A percentile compares a stretch with the other conserved stretches of the same genome.
phyloP scores from a whole-genome alignment of 1,140 invertebrate genomes.

The Ridgeia piscesae region DNA sequence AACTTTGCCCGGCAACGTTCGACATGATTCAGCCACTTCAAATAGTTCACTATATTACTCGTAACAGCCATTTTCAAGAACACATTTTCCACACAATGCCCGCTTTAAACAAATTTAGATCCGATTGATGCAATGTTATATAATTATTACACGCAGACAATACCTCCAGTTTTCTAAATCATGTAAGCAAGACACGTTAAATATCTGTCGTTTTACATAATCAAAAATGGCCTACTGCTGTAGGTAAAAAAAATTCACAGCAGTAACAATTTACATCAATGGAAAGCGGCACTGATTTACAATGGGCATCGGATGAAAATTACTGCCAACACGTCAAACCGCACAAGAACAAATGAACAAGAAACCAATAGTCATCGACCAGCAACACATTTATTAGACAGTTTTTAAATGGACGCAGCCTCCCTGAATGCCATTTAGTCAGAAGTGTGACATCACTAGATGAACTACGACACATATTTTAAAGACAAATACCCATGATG shows the following conservation, averaged over 20 bases:
- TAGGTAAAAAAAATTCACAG: background rate
- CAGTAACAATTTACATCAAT: background rate
- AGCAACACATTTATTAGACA: background rate
- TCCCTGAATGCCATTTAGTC: background rate
- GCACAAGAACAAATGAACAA: background rate
- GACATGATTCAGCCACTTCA: no score
- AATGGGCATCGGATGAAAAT: background rate
- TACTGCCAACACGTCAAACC: background rate
- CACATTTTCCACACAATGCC: no score
- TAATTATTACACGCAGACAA: no score
- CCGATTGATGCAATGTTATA: no score
- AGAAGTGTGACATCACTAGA: background rate
- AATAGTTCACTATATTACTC: no score
- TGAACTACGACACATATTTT: background rate
- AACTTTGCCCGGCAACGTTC: no score
- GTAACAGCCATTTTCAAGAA: no score
- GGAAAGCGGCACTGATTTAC: background rate
- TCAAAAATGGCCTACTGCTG: background rate
- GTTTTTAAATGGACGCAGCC: background rate
- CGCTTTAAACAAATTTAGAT: no score
- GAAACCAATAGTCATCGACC: background rate
- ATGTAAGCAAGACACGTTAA: no score
- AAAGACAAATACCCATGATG: background rate
- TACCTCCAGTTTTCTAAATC: no score
- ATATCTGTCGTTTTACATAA: no score